Conservation (phyloP, 2,797 vertebrate species). For the Sebastes minor region DNA sequence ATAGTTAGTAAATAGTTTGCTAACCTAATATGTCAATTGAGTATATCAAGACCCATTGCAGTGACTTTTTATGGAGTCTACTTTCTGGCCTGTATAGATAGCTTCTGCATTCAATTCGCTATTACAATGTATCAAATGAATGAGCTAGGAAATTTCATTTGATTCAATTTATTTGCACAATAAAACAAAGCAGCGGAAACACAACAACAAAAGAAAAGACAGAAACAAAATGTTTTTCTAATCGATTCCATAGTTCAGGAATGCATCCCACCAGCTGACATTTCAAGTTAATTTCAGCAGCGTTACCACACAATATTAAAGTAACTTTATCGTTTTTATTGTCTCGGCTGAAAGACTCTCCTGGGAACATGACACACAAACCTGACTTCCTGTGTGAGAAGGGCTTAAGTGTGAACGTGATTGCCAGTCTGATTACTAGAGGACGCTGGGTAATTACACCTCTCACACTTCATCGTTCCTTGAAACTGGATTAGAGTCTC, state of each 20-base stretch:
- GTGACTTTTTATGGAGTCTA: background rate
- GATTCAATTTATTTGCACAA: background rate
- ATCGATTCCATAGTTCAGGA: background rate
- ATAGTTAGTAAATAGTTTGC: background rate
- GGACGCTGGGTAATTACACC: conserved; percentile 45
- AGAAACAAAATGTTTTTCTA: background rate
- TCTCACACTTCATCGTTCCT: conserved; percentile 50
- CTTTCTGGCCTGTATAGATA: background rate
- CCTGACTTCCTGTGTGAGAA: conserved; percentile 17
- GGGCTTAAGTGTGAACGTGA: background rate
- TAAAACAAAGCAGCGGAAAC: background rate
- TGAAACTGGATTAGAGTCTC: conserved; percentile 58
- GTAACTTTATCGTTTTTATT: background rate
- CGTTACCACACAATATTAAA: background rate
- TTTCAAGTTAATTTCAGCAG: background rate
- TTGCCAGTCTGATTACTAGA: conserved; percentile 7
- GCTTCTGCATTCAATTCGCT: background rate
- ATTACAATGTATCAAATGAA: background rate
- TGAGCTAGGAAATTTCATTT: background rate
- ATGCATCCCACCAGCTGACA: background rate
- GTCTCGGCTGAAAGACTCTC: background rate
- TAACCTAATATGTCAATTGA: background rate
- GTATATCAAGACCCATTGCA: background rate
- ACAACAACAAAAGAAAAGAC: background rate
- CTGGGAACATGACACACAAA: background rate